These are phyloP conservation scores for Strigamia transsilvanica DNA, from an alignment of 2,888 invertebrate species.

Conservation along the genomic window DNA sequence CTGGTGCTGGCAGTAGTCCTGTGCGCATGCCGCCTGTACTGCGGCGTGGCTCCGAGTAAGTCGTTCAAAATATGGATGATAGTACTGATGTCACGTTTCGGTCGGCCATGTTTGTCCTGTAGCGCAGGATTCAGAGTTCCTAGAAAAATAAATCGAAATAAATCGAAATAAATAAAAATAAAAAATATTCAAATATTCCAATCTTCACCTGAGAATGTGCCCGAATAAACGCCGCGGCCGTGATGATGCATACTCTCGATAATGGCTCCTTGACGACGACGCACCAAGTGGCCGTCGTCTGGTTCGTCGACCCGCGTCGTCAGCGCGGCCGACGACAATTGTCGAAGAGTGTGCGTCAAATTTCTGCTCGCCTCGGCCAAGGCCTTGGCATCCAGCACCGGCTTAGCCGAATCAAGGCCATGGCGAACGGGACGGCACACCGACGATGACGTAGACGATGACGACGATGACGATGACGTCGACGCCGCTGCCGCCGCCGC, in stretches of 20 bases:
- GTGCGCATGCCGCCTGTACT: constrained; percentile 65
- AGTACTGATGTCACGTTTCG: constrained; percentile 91
- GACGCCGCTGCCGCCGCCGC: constrained; percentile 52
- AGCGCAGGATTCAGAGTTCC: constrained; percentile 92
- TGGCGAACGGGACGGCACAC: constrained; percentile 65
- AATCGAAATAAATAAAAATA: not conserved
- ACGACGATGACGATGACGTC: constrained; percentile 57
- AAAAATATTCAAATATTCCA: not conserved
- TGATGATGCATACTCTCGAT: constrained; percentile 93
- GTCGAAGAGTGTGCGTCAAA: constrained; percentile 87
- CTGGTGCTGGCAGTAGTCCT: not conserved
- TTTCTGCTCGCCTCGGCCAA: constrained; percentile 90
- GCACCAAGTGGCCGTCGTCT: not conserved
- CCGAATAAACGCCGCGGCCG: constrained; percentile 93
- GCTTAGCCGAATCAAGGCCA: constrained; percentile 59
- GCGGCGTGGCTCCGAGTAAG: constrained; percentile 83
- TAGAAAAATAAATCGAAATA: constrained; percentile 54
- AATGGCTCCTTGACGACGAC: constrained; percentile 74
- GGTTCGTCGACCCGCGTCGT: constrained; percentile 14
- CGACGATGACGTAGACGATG: constrained; percentile 56
- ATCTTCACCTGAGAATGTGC: constrained; percentile 78
- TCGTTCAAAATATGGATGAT: constrained; percentile 96
- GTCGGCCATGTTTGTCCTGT: constrained; percentile 89
- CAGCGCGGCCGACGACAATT: constrained; percentile 81
- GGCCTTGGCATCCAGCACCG: constrained; percentile 73